Base-by-base conservation (phyloP, 2,888 invertebrate genomes). In the Lasioglossum lativentre region DNA sequence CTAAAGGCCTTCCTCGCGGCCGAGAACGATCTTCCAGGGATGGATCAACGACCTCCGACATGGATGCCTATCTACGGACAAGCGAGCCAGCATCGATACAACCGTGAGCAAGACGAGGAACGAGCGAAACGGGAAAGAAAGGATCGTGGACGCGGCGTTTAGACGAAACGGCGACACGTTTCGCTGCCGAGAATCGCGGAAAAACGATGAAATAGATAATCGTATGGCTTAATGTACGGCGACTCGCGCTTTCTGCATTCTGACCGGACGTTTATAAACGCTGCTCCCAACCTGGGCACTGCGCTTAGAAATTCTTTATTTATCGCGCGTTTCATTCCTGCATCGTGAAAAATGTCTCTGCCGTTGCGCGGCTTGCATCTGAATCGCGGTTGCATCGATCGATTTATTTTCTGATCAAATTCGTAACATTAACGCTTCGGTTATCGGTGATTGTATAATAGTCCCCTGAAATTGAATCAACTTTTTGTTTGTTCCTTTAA, bases 31-130 rank as follows among this genome's bases (percentile, higher is more conserved):
- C 92, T 92, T 90, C 91, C 92, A 92, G 89, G 92, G 90, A 92
- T 93, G 91, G 93, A 93, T 93, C 93, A 93, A 93, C 91, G 93
- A 93, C 93, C 93, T 92, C 92, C 87, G 89, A 91, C 88, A 91
- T 79, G 90, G 92, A 91, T 91, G 91, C 88, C 92, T 91, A 91
- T 91, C 91, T 91, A 90, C 89, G 89, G 87, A 81, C 86, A 88
- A 89, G 87, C 82, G 84, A 82, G 89, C 85, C 83, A 86, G 80
- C 87, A 91, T 90, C 88, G 88, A 90, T 88, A 87, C 84, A 80
- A 56, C 40, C 77, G 45, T 42, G 56, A 30, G 52, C 59, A 34
- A 12, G 34, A 59, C 71, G 40, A 14, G 45, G 66, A 34, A 19
- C 27, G 76, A 70, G 38, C 23, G 45, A 72, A 30, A 34, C 45